Percentiles rank a stretch among this genome's conserved stretches.
phyloP scores from a whole-genome alignment of 2,113 vertebrate genomes.

The Zapus hudsonius region DNA sequence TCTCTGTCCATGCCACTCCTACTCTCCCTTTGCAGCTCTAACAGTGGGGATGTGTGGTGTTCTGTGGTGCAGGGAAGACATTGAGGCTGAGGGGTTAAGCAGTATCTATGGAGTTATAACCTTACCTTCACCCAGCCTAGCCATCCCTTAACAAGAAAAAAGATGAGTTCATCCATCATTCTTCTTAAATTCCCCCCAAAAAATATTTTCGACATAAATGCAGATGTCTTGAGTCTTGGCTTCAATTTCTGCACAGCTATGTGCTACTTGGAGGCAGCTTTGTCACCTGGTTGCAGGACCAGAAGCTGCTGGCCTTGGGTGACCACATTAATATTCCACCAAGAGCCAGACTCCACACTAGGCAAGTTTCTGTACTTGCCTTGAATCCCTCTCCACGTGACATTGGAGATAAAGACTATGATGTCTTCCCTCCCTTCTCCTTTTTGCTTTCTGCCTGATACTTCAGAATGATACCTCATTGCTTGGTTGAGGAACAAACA shows the following conservation, averaged over 20 bases:
- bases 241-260: neutral
- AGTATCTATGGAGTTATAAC: neutral
- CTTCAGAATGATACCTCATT: neutral
- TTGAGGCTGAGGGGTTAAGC: neutral
- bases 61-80: neutral
- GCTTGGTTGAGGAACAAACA: neutral
- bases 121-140: neutral
- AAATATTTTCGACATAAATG: neutral
- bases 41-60: fast-evolving
- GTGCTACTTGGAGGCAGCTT: neutral
- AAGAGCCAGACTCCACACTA: neutral
- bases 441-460: neutral
- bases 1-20: neutral
- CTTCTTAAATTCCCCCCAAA: neutral
- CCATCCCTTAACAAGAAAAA: neutral
- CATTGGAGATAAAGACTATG: neutral
- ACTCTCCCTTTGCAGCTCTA: neutral
- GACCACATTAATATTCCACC: no score
- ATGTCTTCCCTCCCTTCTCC: neutral
- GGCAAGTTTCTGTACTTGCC: neutral
- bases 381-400: neutral
- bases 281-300: neutral
- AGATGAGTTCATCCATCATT: neutral
- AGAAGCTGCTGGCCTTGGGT: neutral
- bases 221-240: neutral